Conservation (phyloP, 2,797 vertebrate genomes). For the Phrynocephalus forsythii region DNA sequence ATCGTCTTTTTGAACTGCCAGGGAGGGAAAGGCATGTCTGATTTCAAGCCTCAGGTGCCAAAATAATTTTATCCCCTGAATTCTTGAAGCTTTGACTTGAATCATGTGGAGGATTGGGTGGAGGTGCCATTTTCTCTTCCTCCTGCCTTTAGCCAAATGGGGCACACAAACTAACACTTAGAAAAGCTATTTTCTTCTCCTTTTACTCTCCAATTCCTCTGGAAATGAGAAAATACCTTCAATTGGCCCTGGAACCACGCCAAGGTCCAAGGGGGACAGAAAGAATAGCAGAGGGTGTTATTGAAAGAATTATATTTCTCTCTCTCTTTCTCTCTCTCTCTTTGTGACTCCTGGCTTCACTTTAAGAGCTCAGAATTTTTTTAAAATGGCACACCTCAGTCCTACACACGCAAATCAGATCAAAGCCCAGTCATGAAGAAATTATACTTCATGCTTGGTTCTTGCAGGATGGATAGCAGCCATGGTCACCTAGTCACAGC, state of each 20-base stretch:
- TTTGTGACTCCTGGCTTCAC: neutral
- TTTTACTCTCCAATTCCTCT: neutral
- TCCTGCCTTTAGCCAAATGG: too few relatives aligned
- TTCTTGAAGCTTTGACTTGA: too few relatives aligned
- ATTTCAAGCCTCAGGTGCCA: neutral
- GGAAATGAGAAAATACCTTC: neutral
- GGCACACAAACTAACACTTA: too few relatives aligned
- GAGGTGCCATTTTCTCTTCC: too few relatives aligned
- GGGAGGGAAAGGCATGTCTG: neutral
- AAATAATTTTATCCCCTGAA: neutral
- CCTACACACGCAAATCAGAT: neutral
- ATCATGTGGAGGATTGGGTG: too few relatives aligned
- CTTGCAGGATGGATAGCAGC: neutral
- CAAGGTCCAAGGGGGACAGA: too few relatives aligned
- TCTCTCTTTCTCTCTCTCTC: neutral
- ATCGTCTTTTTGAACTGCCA: neutral
- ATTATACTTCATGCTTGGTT: neutral
- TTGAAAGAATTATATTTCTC: neutral
- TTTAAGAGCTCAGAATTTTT: neutral
- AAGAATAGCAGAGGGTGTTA: neutral
- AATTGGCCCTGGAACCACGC: neutral
- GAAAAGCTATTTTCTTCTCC: too few relatives aligned
- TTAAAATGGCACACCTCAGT: neutral
- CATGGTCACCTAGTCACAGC: neutral
- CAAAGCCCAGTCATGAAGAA: neutral